Evolutionary conservation across 2,888 invertebrate genomes (phyloP).

Genomic region (Helobdella robusta): DNA sequence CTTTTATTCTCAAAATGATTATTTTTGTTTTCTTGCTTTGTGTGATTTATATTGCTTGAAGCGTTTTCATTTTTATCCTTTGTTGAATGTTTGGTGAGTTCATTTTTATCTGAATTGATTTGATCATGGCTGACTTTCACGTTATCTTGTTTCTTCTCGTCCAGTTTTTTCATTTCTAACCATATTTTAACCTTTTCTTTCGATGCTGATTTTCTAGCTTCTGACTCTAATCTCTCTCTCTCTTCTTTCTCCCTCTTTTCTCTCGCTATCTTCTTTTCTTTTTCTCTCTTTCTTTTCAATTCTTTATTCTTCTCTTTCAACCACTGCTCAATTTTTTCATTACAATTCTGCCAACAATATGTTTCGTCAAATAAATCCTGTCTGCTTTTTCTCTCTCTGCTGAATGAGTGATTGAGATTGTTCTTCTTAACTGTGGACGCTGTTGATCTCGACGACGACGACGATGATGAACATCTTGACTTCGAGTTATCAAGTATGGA

Average conservation of each 20-base stretch:
- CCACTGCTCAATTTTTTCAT: constrained; percentile 9
- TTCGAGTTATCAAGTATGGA: too few relatives aligned
- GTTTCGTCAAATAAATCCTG: not conserved
- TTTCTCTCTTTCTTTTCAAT: not conserved
- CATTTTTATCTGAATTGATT: too few relatives aligned
- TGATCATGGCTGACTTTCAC: too few relatives aligned
- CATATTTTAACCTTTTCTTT: constrained; percentile 9
- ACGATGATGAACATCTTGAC: too few relatives aligned
- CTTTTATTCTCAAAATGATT: too few relatives aligned
- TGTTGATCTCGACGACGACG: too few relatives aligned
- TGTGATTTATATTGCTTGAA: too few relatives aligned
- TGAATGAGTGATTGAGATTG: too few relatives aligned
- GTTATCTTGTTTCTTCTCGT: not conserved
- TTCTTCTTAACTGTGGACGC: too few relatives aligned
- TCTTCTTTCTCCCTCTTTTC: not conserved
- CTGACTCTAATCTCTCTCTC: not conserved
- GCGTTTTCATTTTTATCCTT: too few relatives aligned
- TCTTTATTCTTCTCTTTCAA: constrained; percentile 12
- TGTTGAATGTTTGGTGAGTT: too few relatives aligned
- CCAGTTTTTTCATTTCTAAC: not conserved
- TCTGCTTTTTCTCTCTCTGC: not conserved
- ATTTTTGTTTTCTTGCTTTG: too few relatives aligned
- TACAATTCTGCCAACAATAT: constrained; percentile 7
- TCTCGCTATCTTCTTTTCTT: constrained; percentile 10
- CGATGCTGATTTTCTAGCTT: constrained; percentile 6